phyloP scores from a whole-genome alignment of 2,888 invertebrate species.

The Cenopis cana region DNA sequence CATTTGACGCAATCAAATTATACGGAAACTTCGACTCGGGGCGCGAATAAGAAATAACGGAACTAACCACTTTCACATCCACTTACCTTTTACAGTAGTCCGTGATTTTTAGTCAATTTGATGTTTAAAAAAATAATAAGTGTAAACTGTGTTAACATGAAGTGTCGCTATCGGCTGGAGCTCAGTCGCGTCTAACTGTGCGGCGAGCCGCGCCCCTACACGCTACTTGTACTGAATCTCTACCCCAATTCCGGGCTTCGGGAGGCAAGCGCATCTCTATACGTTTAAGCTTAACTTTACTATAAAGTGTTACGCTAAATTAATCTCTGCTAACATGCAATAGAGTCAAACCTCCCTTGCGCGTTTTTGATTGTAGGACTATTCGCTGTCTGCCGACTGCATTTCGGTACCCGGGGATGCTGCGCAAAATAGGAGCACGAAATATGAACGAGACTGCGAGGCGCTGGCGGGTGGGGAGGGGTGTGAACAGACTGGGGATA shows the following conservation, averaged over 20 bases:
- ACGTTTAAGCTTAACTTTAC: slow-evolving; percentile 57
- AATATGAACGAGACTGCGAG: slow-evolving; percentile 86
- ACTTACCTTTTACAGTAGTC: slow-evolving; percentile 37
- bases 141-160: slow-evolving; percentile 64
- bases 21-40: slow-evolving; percentile 54
- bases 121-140: slow-evolving; percentile 56
- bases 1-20: slow-evolving; percentile 73
- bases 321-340: slow-evolving; percentile 50
- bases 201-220: slow-evolving; percentile 85
- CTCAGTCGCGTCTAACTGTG: slow-evolving; percentile 84
- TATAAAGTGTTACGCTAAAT: slow-evolving; percentile 45
- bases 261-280: slow-evolving; percentile 64
- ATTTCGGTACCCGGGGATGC: slow-evolving; percentile 84
- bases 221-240: slow-evolving; percentile 85
- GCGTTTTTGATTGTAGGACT: slow-evolving; percentile 55
- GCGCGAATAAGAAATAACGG: slow-evolving; percentile 52
- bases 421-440: slow-evolving; percentile 86
- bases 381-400: slow-evolving; percentile 80
- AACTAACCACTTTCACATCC: slow-evolving; percentile 63
- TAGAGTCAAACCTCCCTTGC: slow-evolving; percentile 48
- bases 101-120: slow-evolving; percentile 41
- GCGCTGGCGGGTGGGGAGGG: slow-evolving; percentile 80
- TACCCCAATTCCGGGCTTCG: slow-evolving; percentile 83
- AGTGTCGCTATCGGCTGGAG: slow-evolving; percentile 77
- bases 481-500: slow-evolving; percentile 81